Conservation (phyloP, 2,888 invertebrate species). For the Drosophila quinaria region DNA sequence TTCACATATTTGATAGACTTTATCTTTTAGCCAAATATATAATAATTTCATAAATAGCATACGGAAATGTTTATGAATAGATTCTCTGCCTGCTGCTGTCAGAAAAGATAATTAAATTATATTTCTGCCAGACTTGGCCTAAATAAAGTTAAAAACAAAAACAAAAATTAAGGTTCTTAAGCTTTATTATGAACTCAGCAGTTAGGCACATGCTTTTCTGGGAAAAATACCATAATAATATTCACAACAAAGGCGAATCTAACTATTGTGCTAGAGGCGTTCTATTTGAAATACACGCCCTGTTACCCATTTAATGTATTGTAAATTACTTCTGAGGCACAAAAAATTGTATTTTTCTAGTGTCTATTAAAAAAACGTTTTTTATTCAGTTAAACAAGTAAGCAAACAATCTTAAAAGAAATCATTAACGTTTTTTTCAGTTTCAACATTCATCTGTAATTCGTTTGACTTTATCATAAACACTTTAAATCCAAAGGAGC, state of each 20-base stretch:
- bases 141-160: constrained; percentile 15
- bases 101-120: constrained; percentile 16
- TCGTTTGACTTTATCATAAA: background rate
- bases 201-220: constrained; percentile 8
- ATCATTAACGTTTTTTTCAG: background rate
- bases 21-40: background rate
- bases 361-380: no score
- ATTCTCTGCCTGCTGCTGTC: constrained; percentile 10
- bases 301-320: background rate
- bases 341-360: no score
- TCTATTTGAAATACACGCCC: background rate
- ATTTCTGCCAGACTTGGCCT: constrained; percentile 21
- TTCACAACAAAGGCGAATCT: constrained; percentile 2
- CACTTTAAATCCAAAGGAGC: background rate
- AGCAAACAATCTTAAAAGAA: background rate
- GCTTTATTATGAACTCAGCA: constrained; percentile 1
- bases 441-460: background rate
- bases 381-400: no score
- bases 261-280: constrained; percentile 1
- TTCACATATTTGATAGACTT: background rate
- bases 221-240: constrained; percentile 2
- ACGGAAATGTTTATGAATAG: constrained; percentile 15
- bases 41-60: constrained; percentile 13
- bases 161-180: constrained; percentile 3
- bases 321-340: no score